Evolutionary conservation across 2,888 invertebrate genomes (phyloP), one percentile per base, ranked within the genome.

Genomic region (Troides aeacus): DNA sequence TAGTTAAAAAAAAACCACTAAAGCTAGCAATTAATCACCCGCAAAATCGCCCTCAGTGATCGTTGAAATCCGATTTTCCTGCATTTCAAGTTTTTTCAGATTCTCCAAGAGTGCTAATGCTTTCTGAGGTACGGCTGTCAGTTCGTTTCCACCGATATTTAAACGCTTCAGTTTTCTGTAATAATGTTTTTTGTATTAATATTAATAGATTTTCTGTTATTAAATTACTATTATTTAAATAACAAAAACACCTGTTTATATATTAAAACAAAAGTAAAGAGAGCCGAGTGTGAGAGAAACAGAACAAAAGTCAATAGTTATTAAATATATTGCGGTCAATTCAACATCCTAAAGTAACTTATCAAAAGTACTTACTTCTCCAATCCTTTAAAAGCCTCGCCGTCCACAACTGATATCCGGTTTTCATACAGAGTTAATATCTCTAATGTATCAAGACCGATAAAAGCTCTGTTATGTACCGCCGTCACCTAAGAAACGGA

Each of bases 341-440:
- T 59, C 42, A 65, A 65, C 57, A 65, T 68, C 23, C 56, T 58
- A 7, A 53, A n/a, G 64, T 65, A 39, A 30, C 15, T 30, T 58
- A 23, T 23, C 12, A 24, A 64, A 61, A 42, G 60, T 73, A 93
- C 95, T 94, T 91, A 97, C 97, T 97, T 97, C 79, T 97, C 97
- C 10, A 97, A 92, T 68, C 97, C 97, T 75, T 96, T 94, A 85
- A 98, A 98, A 53, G 97, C 97, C 73, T 97, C 96, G 15, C 94
- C 93, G 82, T 97, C 97, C 74, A 98, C 95, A 66, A 93, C 93
- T 76, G 94, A 94, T 81, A 97, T 96, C 89, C 95, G 95, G 84
- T 97, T 97, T 86, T 97, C 97, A 85, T 97, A 98, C 53, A 98
- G 90, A 17, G 97, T 97, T 57, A 98, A 93, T 74, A 97, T 97